Percentiles rank a stretch among this genome's conserved stretches.
Evolutionary conservation across 2,797 vertebrate species (phyloP).

Genomic region (Caiman crocodilus): DNA sequence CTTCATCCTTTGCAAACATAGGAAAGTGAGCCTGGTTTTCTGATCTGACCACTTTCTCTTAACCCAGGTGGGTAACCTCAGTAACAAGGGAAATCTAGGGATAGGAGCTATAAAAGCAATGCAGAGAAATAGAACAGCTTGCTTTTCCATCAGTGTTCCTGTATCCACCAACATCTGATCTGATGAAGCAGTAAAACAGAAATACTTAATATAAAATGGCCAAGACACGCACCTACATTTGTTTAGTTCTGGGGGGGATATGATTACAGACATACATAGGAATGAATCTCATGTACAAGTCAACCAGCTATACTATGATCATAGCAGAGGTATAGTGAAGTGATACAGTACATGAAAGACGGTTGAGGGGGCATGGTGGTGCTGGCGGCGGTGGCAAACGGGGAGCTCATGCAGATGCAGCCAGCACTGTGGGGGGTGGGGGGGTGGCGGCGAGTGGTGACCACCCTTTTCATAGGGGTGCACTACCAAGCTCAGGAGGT

Average conservation of each 20-base stretch:
- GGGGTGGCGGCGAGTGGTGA: no score
- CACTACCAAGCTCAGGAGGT: no score
- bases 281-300: neutral
- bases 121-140: neutral
- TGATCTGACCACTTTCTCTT: neutral
- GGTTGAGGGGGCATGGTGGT: no score
- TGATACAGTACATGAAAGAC: no score
- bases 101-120: neutral
- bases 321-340: neutral
- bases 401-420: no score
- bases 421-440: no score
- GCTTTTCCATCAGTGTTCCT: neutral
- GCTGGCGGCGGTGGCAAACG: no score
- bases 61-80: neutral
- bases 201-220: neutral
- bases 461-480: no score
- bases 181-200: neutral
- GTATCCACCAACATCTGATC: neutral
- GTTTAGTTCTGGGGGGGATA: neutral
- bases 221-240: neutral
- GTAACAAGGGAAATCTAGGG: conserved; percentile 5
- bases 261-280: neutral
- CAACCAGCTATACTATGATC: neutral
- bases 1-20: neutral
- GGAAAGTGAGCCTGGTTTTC: neutral